Evolutionary conservation across 2,888 invertebrate species (phyloP), one percentile per base, ranked within the genome.

Genomic region (Melanotus villosus): DNA sequence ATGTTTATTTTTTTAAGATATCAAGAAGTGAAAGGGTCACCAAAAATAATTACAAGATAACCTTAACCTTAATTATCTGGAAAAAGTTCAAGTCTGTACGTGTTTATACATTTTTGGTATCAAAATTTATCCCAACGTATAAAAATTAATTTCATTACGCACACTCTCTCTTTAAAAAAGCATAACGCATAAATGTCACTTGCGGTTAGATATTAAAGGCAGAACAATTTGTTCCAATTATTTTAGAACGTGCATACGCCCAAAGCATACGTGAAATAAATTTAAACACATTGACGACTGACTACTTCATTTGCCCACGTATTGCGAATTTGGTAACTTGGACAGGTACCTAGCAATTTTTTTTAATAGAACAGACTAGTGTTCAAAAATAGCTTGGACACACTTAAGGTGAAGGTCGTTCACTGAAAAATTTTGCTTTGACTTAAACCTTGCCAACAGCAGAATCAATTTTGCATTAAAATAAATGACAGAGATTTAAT

Each of bases 11-110:
- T 47, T 47, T 23, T 23, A 19, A 21, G 21, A 45, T 23, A 47
- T 47, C 26, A 47, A 2, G 10, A 32, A 52, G 52, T 16, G 30
- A 52, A n/a, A 52, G 52, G 52, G 52, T 52, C 32, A 16, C 52
- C 52, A 52, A 32, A 52, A 52, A 52, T 52, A 52, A 52, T 52
- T n/a, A 30, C 32, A 26, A 32, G 18, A 32, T 16, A 52, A 52
- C 52, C 52, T 52, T 32, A 18, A 32, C 52, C 52, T 52, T 52
- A 52, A 52, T 52, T 52, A 52, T 52, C 18, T 32, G 1, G 12
- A 50, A 50, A 52, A 52, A 52, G 52, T 52, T 52, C 52, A 47
- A 47, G 47, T 21, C 2, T 47, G 12, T n/a, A 12, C 34, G 41
- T 2, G 41, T 41, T 16, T 18, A 16, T 7, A 41, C 34, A 16